These are phyloP conservation scores for Anser brachyrhynchus DNA, from an alignment of 2,113 vertebrate genomes.

Conservation along the genomic window DNA sequence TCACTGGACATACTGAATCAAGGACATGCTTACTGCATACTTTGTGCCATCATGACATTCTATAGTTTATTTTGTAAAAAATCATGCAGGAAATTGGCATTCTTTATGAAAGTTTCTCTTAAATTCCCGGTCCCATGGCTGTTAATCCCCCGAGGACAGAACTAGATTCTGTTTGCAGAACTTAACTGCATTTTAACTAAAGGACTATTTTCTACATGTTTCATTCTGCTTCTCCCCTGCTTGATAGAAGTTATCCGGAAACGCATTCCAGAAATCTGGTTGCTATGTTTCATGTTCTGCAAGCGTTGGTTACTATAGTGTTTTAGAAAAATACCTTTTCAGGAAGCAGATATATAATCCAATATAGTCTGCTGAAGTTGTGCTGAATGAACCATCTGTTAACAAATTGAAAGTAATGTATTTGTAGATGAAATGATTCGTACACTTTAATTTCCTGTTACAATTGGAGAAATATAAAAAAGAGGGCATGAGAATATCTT, in stretches of 20 bases:
- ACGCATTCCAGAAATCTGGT: constrained; percentile 35
- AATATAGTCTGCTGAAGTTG: neutral
- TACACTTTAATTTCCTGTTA: neutral
- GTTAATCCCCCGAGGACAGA: neutral
- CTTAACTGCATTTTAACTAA: neutral
- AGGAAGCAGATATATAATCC: constrained; percentile 12
- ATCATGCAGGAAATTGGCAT: neutral
- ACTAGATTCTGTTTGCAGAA: neutral
- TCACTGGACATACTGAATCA: neutral
- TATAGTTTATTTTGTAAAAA: neutral
- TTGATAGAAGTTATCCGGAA: constrained; percentile 16
- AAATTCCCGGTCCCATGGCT: neutral
- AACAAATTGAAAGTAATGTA: neutral
- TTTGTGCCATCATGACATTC: neutral
- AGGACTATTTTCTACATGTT: neutral
- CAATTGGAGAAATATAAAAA: neutral
- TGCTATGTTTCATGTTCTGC: constrained; percentile 38
- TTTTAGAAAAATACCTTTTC: constrained; percentile 54
- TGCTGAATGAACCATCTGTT: constrained; percentile 25
- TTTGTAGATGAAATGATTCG: neutral
- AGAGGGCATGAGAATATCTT: neutral
- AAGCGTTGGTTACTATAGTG: neutral
- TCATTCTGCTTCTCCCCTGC: neutral
- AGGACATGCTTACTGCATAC: neutral
- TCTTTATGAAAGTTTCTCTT: neutral